phyloP scores from a whole-genome alignment of 2,888 invertebrate genomes.

The Unio delphinus region DNA sequence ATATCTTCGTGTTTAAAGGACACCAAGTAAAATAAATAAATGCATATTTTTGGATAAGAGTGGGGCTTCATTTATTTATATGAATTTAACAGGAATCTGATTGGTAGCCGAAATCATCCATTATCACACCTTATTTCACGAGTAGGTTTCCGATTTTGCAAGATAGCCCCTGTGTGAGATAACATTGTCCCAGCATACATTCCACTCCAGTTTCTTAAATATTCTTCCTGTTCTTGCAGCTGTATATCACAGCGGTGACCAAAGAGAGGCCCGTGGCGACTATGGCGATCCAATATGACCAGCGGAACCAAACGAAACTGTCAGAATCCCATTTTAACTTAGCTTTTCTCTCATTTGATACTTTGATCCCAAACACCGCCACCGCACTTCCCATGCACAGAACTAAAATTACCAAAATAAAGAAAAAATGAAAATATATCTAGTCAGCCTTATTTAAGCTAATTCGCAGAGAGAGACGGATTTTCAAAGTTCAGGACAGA shows the following conservation, averaged over 20 bases:
- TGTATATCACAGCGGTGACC: conserved; percentile 52
- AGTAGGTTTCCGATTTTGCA: too few relatives aligned
- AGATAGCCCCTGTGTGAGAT: too few relatives aligned
- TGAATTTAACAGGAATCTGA: too few relatives aligned
- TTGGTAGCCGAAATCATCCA: too few relatives aligned
- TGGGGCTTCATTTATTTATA: too few relatives aligned
- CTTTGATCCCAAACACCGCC: conserved; percentile 54
- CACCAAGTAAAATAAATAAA: too few relatives aligned
- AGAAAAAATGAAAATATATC: background rate
- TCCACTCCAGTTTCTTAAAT: too few relatives aligned
- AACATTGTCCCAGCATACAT: too few relatives aligned
- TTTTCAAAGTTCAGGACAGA: too few relatives aligned
- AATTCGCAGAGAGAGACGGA: background rate
- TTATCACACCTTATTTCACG: too few relatives aligned
- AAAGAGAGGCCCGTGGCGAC: conserved; percentile 48
- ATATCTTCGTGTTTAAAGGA: too few relatives aligned
- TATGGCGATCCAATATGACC: conserved; percentile 59
- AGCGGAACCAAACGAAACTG: conserved; percentile 36
- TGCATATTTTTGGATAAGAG: too few relatives aligned
- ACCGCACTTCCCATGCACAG: conserved; percentile 50
- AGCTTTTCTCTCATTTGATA: conserved; percentile 24
- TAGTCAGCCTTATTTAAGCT: background rate
- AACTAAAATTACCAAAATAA: conserved; percentile 37
- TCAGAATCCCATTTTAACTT: conserved; percentile 19
- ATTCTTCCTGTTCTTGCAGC: conserved; percentile 39